These are phyloP conservation scores for Manis pentadactyla DNA, from an alignment of 2,797 vertebrate genomes.

Conservation along the genomic window DNA sequence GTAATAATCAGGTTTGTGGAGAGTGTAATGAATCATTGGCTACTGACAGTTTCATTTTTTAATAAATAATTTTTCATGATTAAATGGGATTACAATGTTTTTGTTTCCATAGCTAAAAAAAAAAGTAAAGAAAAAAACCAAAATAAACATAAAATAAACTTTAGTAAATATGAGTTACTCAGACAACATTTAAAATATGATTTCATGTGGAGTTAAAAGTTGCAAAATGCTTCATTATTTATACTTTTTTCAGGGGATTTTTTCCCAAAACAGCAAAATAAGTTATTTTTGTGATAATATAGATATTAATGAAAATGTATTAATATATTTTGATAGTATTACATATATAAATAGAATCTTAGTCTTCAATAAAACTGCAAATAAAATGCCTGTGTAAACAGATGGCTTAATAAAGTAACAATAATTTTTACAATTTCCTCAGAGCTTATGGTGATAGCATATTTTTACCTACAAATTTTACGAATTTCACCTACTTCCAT, in stretches of 20 bases:
- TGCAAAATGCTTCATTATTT: slow-evolving; percentile 29
- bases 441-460: neutral
- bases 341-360: neutral
- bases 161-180: slow-evolving; percentile 31
- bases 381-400: neutral
- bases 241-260: neutral
- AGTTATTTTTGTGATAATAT: neutral
- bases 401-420: neutral
- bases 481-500: neutral
- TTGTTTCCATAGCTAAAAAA: slow-evolving; percentile 69
- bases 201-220: slow-evolving; percentile 34
- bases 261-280: neutral
- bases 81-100: slow-evolving; percentile 64
- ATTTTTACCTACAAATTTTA: neutral
- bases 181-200: slow-evolving; percentile 28
- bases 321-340: neutral
- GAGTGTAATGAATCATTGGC: slow-evolving; percentile 52
- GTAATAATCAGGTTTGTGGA: slow-evolving; percentile 74
- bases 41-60: slow-evolving; percentile 58
- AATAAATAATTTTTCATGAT: slow-evolving; percentile 71
- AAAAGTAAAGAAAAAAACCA: slow-evolving; percentile 32
- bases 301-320: neutral
- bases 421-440: neutral
- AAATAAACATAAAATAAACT: slow-evolving; percentile 4
- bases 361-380: slow-evolving; percentile 7